Evolutionary conservation across 2,113 vertebrate genomes (phyloP).

Genomic region (Corapipo altera): DNA sequence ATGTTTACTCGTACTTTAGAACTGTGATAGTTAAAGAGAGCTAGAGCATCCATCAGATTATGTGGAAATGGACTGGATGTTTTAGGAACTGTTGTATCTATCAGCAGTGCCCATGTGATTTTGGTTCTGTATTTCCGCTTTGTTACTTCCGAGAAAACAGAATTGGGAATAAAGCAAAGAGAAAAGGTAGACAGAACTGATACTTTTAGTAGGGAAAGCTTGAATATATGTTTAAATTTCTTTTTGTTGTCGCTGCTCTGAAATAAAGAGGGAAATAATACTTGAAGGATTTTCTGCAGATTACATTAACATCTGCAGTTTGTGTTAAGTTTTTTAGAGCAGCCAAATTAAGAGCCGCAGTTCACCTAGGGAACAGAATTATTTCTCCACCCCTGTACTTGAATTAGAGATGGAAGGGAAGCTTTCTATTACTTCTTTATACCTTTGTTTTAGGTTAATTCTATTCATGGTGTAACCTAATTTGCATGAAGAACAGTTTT

Average conservation of each 20-base stretch:
- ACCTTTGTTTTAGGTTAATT: conserved; percentile 25
- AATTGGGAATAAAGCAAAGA: neutral
- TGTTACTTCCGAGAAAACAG: neutral
- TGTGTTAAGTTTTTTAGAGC: neutral
- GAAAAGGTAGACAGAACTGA: neutral
- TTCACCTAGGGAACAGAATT: neutral
- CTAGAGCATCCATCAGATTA: neutral
- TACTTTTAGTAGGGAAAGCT: neutral
- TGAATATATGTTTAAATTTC: neutral
- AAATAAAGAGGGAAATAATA: neutral
- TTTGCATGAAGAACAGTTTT: conserved; percentile 34
- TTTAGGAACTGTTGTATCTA: neutral
- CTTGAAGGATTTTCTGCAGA: neutral
- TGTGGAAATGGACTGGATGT: neutral
- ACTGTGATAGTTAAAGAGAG: neutral
- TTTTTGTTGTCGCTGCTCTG: neutral
- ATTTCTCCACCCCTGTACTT: neutral
- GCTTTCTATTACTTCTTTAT: neutral
- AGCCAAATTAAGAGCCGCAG: neutral
- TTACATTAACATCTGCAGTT: neutral
- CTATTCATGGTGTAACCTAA: neutral
- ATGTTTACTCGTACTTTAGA: neutral
- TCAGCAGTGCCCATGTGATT: neutral
- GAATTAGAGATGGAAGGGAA: neutral
- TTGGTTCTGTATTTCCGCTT: neutral